Evolutionary conservation across 2,113 vertebrate genomes (phyloP).

Genomic region (Charina bottae): DNA sequence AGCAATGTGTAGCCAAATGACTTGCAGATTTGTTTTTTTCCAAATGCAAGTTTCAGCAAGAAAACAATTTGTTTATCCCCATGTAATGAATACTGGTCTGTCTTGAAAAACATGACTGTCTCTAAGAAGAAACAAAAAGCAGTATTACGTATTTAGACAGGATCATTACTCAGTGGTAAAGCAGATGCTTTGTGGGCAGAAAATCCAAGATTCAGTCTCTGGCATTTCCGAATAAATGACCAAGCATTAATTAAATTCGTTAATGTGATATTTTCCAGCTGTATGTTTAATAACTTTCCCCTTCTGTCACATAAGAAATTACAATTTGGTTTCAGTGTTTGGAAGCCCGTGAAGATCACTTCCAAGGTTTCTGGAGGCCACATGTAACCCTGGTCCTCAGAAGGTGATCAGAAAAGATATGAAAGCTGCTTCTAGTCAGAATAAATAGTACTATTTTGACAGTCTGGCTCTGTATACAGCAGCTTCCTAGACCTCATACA

Average conservation of each 20-base stretch:
- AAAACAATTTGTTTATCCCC: neutral
- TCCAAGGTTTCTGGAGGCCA: neutral
- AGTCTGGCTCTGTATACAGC: neutral
- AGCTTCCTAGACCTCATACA: neutral
- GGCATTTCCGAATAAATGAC: neutral
- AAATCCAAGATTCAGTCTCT: neutral
- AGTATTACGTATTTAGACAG: neutral
- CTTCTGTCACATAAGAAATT: neutral
- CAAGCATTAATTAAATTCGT: neutral
- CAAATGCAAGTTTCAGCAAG: neutral
- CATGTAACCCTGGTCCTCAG: neutral
- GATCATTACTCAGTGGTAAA: neutral
- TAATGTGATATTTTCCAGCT: neutral
- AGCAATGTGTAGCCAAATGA: neutral
- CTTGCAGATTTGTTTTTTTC: neutral
- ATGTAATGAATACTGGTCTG: neutral
- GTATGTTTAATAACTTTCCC: neutral
- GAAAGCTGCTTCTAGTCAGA: neutral
- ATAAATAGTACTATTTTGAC: neutral
- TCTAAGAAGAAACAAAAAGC: neutral
- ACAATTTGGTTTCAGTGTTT: neutral
- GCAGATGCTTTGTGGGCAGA: neutral
- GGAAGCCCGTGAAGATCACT: neutral
- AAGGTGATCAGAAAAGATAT: neutral
- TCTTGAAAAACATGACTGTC: neutral